Conservation (phyloP, 1,140 invertebrate species). For the Fragariocoptes setiger region DNA sequence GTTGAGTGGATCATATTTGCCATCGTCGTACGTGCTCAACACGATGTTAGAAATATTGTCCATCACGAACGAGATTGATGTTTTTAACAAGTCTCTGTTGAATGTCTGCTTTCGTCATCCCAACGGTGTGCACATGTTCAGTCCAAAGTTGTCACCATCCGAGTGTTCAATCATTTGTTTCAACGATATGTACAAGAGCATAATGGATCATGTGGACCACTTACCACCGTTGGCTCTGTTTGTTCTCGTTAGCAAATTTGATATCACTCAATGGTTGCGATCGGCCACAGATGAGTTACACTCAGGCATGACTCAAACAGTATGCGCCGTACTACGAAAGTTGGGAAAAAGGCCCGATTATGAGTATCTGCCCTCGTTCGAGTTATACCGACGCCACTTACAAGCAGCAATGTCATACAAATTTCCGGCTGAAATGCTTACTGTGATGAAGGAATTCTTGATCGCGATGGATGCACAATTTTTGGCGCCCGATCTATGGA, state of each 20-base stretch:
- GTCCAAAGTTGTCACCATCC: conserved; percentile 1
- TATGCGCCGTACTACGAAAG: neutral
- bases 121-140: conserved; percentile 2
- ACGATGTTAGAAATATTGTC: neutral
- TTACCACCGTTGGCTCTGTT: conserved; percentile 2
- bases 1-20: neutral
- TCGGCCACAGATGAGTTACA: neutral
- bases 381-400: conserved; percentile 2
- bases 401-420: neutral
- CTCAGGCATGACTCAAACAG: neutral
- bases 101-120: conserved; percentile 1
- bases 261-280: conserved; percentile 3
- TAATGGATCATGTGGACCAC: neutral
- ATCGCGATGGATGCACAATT: neutral
- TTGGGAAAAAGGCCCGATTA: conserved; percentile 2
- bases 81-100: conserved; percentile 2
- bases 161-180: conserved; percentile 2
- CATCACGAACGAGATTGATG: neutral
- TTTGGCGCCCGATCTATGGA: conserved; percentile 3
- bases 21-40: neutral
- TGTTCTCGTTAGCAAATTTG: conserved; percentile 8
- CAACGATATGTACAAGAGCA: conserved; percentile 4
- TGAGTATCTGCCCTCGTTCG: conserved; percentile 4
- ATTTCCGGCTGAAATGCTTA: conserved; percentile 1
- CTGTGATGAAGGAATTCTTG: neutral